phyloP scores from a whole-genome alignment of 2,797 vertebrate species.

The Vultur gryphus region DNA sequence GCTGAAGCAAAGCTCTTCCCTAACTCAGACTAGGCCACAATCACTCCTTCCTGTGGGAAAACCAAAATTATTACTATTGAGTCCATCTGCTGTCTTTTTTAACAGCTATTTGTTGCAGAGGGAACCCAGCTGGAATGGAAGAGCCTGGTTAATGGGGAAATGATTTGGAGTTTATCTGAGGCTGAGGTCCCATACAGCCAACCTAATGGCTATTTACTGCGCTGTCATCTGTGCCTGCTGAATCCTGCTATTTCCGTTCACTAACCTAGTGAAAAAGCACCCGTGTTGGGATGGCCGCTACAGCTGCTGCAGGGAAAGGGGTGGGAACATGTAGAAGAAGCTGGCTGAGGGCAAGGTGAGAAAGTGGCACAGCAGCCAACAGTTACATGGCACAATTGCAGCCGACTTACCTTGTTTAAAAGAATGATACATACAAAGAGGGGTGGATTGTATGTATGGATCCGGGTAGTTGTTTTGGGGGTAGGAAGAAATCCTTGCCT shows the following conservation, averaged over 20 bases:
- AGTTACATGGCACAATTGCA: background rate
- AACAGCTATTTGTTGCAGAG: background rate
- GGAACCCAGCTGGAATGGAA: background rate
- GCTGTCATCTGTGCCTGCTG: background rate
- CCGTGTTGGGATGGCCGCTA: background rate
- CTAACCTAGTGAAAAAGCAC: background rate
- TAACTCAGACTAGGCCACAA: background rate
- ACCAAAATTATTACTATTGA: background rate
- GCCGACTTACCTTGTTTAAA: background rate
- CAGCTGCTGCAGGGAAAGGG: background rate
- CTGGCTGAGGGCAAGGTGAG: background rate
- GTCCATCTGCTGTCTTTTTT: background rate
- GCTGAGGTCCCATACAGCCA: background rate
- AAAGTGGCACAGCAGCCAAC: background rate
- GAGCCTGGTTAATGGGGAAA: background rate
- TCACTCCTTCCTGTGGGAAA: background rate
- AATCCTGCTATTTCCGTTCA: background rate
- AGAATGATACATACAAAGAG: background rate
- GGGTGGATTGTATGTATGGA: background rate
- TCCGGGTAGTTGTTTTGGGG: accelerated
- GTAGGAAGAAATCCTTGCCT: background rate
- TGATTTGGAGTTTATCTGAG: background rate
- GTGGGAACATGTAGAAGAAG: background rate
- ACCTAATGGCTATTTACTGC: background rate
- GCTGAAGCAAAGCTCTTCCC: background rate